phyloP scores from a whole-genome alignment of 2,888 invertebrate species.

The Craniophora ligustri region DNA sequence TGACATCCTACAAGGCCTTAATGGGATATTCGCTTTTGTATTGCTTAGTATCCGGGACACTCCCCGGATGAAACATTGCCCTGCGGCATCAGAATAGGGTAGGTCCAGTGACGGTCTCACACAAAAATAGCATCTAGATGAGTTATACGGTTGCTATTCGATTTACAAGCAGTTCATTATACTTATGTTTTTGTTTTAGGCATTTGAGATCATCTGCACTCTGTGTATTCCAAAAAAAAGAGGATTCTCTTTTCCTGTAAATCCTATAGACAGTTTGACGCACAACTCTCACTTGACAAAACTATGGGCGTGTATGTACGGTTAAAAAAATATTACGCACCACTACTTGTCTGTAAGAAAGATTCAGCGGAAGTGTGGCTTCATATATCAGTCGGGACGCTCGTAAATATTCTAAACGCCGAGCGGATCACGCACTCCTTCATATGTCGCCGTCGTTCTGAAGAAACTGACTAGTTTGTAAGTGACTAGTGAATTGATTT shows the following conservation, averaged over 20 bases:
- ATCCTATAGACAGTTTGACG: neutral
- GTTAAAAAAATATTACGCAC: conserved; percentile 29
- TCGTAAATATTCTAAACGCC: conserved; percentile 73
- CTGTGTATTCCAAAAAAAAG: no score
- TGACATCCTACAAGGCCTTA: neutral
- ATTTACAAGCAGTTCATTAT: no score
- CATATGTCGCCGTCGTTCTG: conserved; percentile 53
- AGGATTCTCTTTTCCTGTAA: no score
- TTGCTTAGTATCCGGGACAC: conserved; percentile 39
- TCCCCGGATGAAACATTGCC: conserved; percentile 43
- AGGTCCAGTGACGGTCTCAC: conserved; percentile 21
- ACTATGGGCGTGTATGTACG: conserved; percentile 23
- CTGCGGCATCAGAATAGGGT: conserved; percentile 33
- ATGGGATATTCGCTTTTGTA: conserved; percentile 20
- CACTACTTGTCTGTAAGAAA: conserved; percentile 59
- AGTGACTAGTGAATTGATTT: conserved; percentile 47
- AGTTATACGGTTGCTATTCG: no score
- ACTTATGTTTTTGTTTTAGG: no score
- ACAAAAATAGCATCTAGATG: conserved; percentile 12
- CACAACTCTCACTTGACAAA: conserved; percentile 32
- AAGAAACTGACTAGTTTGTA: conserved; percentile 44
- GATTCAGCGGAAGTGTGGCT: conserved; percentile 72
- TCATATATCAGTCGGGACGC: conserved; percentile 79
- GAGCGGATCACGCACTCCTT: conserved; percentile 56
- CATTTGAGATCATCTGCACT: no score